These are phyloP conservation scores for Lytechinus variegatus DNA, from an alignment of 35 echinoderm and acorn worm genomes.

Conservation along the genomic window DNA sequence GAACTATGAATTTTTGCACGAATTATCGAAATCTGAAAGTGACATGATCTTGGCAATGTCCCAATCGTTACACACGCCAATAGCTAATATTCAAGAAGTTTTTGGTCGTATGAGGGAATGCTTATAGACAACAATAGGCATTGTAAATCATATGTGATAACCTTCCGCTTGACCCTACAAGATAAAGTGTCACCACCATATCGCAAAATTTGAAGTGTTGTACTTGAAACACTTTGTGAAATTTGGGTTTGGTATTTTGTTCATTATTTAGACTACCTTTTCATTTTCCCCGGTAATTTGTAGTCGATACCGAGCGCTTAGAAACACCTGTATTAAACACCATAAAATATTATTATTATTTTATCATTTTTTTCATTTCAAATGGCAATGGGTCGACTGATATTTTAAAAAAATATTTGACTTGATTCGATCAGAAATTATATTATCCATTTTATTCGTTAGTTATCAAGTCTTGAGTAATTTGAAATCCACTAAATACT, in stretches of 20 bases:
- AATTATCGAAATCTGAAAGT: neutral
- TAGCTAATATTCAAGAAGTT: neutral
- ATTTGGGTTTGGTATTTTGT: no score
- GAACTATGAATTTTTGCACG: constrained; percentile 12
- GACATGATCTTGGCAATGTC: neutral
- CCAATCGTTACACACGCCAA: neutral
- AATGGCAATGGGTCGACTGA: neutral
- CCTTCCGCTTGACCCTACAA: neutral
- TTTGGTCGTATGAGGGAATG: neutral
- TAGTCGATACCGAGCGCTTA: no score
- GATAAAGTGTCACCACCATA: neutral
- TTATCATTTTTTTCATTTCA: neutral
- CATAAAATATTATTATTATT: no score
- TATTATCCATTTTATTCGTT: no score
- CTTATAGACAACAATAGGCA: neutral
- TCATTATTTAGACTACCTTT: no score
- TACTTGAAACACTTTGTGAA: no score
- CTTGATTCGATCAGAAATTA: neutral
- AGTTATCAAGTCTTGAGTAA: neutral
- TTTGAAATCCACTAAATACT: no score
- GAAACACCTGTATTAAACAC: no score
- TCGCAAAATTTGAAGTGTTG: no score
- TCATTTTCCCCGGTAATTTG: no score
- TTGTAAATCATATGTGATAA: neutral
- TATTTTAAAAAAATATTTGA: neutral